Percentiles rank a stretch among this genome's conserved stretches.
Evolutionary conservation across 1,140 invertebrate species (phyloP).

Genomic region (Alviniconcha marisindica): DNA sequence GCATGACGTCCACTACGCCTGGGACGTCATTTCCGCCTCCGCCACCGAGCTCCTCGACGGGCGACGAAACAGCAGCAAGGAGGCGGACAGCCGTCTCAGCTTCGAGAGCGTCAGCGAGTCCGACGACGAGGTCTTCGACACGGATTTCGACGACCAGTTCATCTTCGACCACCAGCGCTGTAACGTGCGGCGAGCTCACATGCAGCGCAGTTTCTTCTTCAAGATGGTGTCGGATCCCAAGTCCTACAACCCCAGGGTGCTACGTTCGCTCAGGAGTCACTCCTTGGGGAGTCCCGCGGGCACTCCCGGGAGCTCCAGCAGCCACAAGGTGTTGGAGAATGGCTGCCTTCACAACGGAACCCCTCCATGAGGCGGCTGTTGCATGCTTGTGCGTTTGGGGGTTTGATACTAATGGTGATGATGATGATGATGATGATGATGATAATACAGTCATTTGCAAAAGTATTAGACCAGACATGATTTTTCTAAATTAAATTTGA

Average conservation of each 20-base stretch:
- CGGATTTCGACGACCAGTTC: conserved; percentile 63
- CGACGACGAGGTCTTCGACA: conserved; percentile 39
- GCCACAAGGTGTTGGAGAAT: conserved; percentile 29
- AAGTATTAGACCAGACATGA: no score
- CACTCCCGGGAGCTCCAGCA: conserved; percentile 28
- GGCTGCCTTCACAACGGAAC: conserved; percentile 8
- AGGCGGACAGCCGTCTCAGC: conserved; percentile 31
- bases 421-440: no score
- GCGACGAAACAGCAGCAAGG: conserved; percentile 45
- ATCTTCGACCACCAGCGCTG: conserved; percentile 68
- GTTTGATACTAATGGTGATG: no score
- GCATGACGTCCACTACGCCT: conserved; percentile 92
- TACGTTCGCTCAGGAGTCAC: conserved; percentile 57
- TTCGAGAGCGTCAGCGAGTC: conserved; percentile 39
- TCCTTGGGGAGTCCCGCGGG: conserved; percentile 19
- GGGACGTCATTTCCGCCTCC: conserved; percentile 91
- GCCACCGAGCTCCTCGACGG: conserved; percentile 84
- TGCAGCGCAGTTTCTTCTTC: conserved; percentile 91
- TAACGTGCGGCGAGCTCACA: conserved; percentile 59
- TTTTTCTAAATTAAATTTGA: no score
- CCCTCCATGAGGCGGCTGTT: no score
- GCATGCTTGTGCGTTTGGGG: no score
- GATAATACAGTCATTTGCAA: no score
- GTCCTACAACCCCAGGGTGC: conserved; percentile 90
- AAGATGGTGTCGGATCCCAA: conserved; percentile 97